A percentile compares a stretch with the other conserved stretches of the same genome.
Evolutionary conservation across 2,113 vertebrate genomes (phyloP).

Genomic region (Aphelocoma coerulescens): DNA sequence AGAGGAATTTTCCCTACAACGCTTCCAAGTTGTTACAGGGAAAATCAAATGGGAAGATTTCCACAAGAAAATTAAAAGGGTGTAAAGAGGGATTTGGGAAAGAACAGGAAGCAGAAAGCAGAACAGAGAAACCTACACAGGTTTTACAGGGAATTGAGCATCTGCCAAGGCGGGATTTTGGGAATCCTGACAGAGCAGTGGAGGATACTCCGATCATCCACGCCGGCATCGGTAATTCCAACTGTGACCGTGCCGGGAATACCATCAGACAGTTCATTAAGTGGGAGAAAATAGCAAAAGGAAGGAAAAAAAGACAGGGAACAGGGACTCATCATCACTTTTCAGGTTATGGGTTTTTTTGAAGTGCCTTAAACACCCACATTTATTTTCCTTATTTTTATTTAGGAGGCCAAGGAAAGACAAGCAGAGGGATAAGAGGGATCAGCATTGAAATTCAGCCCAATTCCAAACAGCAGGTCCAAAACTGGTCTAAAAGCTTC

Average conservation of each 20-base stretch:
- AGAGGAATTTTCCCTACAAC: not conserved
- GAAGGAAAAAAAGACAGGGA: not conserved
- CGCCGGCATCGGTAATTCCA: not conserved
- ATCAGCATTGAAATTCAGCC: not conserved
- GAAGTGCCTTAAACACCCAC: not conserved
- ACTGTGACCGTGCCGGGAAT: not conserved
- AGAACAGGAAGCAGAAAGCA: not conserved
- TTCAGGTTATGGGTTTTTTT: rapidly evolving
- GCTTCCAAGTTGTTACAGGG: not conserved
- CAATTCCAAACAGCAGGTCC: not conserved
- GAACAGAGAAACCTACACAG: not conserved
- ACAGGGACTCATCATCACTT: not conserved
- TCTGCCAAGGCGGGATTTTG: not conserved
- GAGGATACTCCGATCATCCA: not conserved
- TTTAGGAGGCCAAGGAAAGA: not conserved
- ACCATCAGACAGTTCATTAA: not conserved
- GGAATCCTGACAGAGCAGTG: not conserved
- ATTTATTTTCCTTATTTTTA: not conserved
- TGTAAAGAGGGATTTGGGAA: not conserved
- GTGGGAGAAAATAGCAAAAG: not conserved
- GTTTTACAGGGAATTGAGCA: not conserved
- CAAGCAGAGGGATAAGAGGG: not conserved
- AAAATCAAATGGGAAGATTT: not conserved
- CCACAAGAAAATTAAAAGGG: not conserved
- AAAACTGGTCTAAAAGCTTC: not conserved